These are phyloP conservation scores for Cavia porcellus DNA, from an alignment of 2,113 vertebrate genomes.

Conservation along the genomic window DNA sequence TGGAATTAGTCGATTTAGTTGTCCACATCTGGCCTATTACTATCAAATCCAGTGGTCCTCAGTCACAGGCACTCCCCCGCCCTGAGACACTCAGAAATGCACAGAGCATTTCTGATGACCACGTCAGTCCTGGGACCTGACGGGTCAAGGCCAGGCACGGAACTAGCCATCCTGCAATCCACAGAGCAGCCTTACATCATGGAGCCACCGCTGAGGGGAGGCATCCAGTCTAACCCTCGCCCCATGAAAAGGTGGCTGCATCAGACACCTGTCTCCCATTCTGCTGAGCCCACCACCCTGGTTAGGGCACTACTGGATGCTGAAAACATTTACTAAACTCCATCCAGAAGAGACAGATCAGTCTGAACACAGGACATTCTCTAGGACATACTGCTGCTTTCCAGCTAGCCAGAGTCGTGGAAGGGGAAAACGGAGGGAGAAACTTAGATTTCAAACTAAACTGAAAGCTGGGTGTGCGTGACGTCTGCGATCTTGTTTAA, in stretches of 20 bases:
- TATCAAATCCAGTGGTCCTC: neutral
- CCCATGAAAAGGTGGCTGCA: neutral
- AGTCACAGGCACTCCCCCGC: neutral
- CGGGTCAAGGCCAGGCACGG: neutral
- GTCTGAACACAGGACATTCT: neutral
- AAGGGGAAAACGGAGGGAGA: neutral
- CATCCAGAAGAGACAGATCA: neutral
- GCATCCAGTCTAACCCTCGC: too few species aligned
- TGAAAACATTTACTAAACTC: neutral
- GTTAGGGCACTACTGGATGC: neutral
- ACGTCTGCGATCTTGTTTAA: neutral
- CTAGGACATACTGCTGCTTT: neutral
- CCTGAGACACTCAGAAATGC: neutral
- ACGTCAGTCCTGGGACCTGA: too few species aligned
- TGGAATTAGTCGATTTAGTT: neutral
- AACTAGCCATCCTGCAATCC: neutral
- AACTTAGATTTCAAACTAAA: neutral
- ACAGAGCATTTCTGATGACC: neutral
- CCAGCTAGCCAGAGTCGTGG: neutral
- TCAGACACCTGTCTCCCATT: neutral
- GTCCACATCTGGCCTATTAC: neutral
- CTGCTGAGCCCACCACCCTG: too few species aligned
- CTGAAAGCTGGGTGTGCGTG: neutral
- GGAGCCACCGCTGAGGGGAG: neutral
- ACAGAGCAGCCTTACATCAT: neutral